Conservation (phyloP, 2,888 invertebrate genomes). For the Ormyrus rosae region DNA sequence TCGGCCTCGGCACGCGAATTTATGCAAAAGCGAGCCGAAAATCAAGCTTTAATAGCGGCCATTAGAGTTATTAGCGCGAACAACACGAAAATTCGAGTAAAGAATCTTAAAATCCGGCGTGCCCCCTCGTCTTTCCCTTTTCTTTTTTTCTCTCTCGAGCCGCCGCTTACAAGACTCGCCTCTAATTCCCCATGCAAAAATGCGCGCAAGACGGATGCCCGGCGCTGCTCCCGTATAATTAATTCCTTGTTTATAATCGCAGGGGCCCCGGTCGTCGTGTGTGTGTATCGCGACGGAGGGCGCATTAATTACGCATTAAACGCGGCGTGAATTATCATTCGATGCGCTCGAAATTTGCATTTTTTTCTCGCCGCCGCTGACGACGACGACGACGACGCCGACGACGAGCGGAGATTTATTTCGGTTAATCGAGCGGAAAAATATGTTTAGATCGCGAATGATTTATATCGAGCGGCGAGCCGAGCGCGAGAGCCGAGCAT, state of each 20-base stretch:
- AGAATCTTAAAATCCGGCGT: too few species aligned
- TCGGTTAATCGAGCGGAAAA: conserved; percentile 49
- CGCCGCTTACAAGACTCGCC: background rate
- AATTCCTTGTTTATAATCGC: conserved; percentile 46
- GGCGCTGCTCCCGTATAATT: conserved; percentile 17
- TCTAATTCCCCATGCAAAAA: conserved; percentile 37
- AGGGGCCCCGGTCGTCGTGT: background rate
- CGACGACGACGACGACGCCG: background rate
- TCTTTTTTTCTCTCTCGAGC: too few species aligned
- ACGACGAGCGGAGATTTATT: conserved; percentile 38
- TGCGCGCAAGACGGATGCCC: background rate
- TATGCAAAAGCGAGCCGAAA: background rate
- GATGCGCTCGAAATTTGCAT: conserved; percentile 30
- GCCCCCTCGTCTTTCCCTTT: too few species aligned
- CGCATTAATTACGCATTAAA: conserved; percentile 40
- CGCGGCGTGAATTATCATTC: conserved; percentile 19
- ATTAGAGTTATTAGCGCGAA: conserved; percentile 15
- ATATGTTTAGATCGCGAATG: conserved; percentile 53
- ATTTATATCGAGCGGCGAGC: conserved; percentile 33
- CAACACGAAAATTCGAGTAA: conserved; percentile 18
- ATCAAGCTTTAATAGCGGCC: background rate
- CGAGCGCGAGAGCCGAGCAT: too few species aligned
- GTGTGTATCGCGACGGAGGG: background rate
- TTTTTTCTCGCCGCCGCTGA: background rate
- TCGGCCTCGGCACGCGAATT: background rate